Conservation (phyloP, 2,797 vertebrate species). For the Spatula clypeata region DNA sequence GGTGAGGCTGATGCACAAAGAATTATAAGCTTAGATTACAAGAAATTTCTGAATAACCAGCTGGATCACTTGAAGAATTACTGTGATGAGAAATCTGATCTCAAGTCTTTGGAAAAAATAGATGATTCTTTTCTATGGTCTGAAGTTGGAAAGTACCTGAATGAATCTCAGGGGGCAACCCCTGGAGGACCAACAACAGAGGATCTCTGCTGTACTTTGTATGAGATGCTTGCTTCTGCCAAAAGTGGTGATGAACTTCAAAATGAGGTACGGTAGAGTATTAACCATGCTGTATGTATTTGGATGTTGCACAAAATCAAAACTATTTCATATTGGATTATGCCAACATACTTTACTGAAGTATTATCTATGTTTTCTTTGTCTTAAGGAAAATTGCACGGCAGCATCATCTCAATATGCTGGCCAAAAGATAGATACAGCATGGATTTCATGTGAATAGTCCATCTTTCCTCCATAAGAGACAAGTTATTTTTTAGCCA, state of each 20-base stretch:
- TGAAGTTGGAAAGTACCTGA: slow-evolving; percentile 93
- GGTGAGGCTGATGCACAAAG: slow-evolving; percentile 72
- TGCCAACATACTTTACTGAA: not conserved
- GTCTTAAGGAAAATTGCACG: not conserved
- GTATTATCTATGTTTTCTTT: not conserved
- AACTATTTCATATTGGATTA: not conserved
- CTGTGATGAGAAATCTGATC: slow-evolving; percentile 44
- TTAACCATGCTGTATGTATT: not conserved
- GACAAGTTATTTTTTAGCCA: not conserved
- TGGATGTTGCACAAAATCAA: not conserved
- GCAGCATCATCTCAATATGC: not conserved
- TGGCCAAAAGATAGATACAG: not conserved
- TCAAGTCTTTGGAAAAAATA: slow-evolving; percentile 75
- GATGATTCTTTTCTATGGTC: slow-evolving; percentile 88
- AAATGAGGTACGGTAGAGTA: slow-evolving; percentile 90
- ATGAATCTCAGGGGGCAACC: slow-evolving; percentile 84
- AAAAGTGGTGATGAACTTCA: slow-evolving; percentile 96
- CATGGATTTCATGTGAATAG: not conserved
- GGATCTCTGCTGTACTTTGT: slow-evolving; percentile 94
- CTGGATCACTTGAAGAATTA: slow-evolving; percentile 82
- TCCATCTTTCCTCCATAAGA: not conserved
- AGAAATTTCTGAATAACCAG: slow-evolving; percentile 89
- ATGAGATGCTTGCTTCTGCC: slow-evolving; percentile 94
- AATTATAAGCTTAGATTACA: slow-evolving; percentile 88
- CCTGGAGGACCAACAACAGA: slow-evolving; percentile 91